Base-by-base conservation (phyloP, 2,888 invertebrate species). In the Leptopilina myrica region DNA sequence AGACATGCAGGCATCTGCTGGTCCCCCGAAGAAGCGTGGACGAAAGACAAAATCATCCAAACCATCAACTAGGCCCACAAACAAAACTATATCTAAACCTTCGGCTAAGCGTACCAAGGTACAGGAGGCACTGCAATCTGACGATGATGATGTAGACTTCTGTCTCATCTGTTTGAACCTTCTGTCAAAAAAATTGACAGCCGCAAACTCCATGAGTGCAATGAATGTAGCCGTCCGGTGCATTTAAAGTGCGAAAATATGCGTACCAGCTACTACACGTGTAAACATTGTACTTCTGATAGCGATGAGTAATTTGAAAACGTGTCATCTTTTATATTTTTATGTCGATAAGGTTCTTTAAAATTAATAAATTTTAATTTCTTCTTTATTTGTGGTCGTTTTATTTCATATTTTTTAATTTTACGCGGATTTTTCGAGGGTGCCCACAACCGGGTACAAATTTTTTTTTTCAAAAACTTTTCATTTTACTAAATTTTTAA, bases 231-330 rank as follows among this genome's bases (percentile, higher is more conserved):
- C 1, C 15, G 69, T 8, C 75, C 75, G 40, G 56, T 75, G 1
- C 75, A 75, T 53, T 56, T 75, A 9, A 75, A 56, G 56, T 75
- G 56, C 56, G 26, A 26, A 26, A 26, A 75, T 11, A 75, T 75
- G 20, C 49, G 33, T 33, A 14, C 33, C 53, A 56, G 26, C 53
- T 64, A 33, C 33, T 75, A 15, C 26, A 56, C 56, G 0, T 75
- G 75, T 6, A 56, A 75, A 2, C 53, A 75, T 56, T 75, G 75
- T n/a, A 56, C 1, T 62, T 62, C 62, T n/a, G 62, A 15, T 62
- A 20, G 20, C 20, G 20, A 20, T 20, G 20, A 20, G 1, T 20
- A 20, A 20, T 20, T 20, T 20, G 20, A 69, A 59, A 59, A 20
- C 15, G 26, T 69, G 33, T 43, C 9, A 12, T 20, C 20, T 20